Conservation (phyloP, 2,113 vertebrate species). For the Cygnus atratus region DNA sequence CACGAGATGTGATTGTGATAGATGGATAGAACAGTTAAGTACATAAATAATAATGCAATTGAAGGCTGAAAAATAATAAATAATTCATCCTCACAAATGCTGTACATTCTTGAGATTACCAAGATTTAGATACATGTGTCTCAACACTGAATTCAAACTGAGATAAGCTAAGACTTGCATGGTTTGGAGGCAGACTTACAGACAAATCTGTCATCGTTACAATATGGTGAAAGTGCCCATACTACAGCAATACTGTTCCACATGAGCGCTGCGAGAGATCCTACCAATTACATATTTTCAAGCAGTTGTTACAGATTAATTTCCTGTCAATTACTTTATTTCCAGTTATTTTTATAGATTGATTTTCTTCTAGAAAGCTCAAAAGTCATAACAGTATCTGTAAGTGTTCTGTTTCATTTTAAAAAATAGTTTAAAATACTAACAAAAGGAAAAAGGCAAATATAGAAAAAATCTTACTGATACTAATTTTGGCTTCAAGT, state of each 20-base stretch:
- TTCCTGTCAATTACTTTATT: background rate
- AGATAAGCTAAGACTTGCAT: constrained; percentile 8
- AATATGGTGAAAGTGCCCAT: background rate
- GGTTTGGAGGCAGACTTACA: constrained; percentile 25
- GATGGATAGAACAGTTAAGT: background rate
- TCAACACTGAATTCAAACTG: background rate
- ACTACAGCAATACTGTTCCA: background rate
- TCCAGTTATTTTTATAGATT: background rate
- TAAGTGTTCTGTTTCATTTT: background rate
- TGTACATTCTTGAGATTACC: background rate
- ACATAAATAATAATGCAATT: background rate
- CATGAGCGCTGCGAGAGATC: background rate
- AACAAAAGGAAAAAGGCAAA: background rate
- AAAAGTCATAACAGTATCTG: background rate
- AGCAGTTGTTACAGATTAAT: background rate
- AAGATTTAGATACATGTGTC: background rate
- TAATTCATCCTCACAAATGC: background rate
- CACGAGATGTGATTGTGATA: background rate
- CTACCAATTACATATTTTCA: background rate
- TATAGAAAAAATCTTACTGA: background rate
- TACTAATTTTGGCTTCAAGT: background rate
- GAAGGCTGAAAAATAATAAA: background rate
- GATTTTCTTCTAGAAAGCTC: background rate
- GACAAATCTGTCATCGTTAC: background rate
- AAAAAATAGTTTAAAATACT: background rate